These are phyloP conservation scores for Podarcis lilfordi DNA, from an alignment of 2,797 vertebrate genomes.

Conservation along the genomic window DNA sequence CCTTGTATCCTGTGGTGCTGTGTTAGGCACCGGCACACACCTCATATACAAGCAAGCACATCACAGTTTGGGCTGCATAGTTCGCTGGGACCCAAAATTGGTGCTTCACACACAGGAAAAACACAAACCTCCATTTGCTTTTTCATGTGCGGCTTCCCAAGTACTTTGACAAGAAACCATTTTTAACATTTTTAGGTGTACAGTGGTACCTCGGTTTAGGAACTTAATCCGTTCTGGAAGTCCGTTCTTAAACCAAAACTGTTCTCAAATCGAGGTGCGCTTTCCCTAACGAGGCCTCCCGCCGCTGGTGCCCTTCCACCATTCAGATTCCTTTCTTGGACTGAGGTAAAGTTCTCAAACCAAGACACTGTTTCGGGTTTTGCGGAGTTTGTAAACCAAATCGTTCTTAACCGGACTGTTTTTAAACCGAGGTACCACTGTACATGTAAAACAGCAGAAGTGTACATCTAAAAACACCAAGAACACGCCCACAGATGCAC, in stretches of 20 bases:
- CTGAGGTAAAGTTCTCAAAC: too few relatives aligned
- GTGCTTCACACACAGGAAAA: background rate
- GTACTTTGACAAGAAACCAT: background rate
- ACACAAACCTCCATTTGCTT: background rate
- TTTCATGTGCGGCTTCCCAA: background rate
- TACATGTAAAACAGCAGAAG: background rate
- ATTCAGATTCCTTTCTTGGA: too few relatives aligned
- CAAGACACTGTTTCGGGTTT: too few relatives aligned
- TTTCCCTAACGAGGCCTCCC: too few relatives aligned
- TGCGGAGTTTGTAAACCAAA: too few relatives aligned
- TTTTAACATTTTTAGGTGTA: background rate
- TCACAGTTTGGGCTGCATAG: background rate
- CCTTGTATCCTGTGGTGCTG: background rate
- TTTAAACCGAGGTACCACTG: too few relatives aligned
- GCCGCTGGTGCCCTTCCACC: too few relatives aligned
- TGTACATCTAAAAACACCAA: background rate
- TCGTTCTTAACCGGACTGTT: too few relatives aligned
- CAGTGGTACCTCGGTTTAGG: background rate
- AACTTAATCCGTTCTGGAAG: too few relatives aligned
- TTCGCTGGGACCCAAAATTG: too few relatives aligned
- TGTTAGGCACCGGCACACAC: background rate
- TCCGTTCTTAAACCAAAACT: too few relatives aligned
- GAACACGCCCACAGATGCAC: background rate
- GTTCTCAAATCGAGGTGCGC: accelerated
- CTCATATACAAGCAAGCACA: background rate